Evolutionary conservation across 2,113 vertebrate species (phyloP), one percentile per base, ranked within the genome.

Genomic region (Delphinapterus leucas): DNA sequence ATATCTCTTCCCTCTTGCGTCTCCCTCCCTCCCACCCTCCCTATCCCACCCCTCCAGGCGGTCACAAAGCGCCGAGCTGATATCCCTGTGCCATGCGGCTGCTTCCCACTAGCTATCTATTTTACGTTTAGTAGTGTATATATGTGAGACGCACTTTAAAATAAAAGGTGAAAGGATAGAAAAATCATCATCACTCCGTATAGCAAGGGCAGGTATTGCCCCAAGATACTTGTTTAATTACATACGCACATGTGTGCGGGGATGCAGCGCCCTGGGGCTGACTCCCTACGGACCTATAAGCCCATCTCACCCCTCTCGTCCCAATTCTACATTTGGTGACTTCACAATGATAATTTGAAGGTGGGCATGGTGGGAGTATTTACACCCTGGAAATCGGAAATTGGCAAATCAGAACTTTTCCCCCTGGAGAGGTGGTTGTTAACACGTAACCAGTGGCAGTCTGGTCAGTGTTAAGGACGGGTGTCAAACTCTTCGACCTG

Each of bases 181-280:
- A 70, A 83, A 71, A 84, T 25, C 20, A 25, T 25, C 58, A 79
- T 33, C 76, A 0, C 33, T 58, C 12, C 25, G 0, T 31, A 25
- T 3, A 36, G 47, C 10, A 23, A 70, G 11, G 33, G 17, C 0
- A 58, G n/a, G 4, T 41, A 6, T 44, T 68, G 33, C 70, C 82
- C 73, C 36, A 4, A 41, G 77, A 80, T 36, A 20, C 21, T 71
- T 81, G 44, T 81, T 47, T 5, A 8, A 4, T 36, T 28, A 44
- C 15, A 21, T 14, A 38, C 1, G 36, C 2, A 13, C 23, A 8
- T 0, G 1, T 9, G 3, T 4, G 4, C 23, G 36, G 28, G 23
- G 3, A 15, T 12, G 17, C 38, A 47, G 28, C 26, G 12, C 26
- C 44, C 26, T 17, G 28, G n/a, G 26, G 49, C 17, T 4, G 15